phyloP scores from a whole-genome alignment of 2,113 vertebrate genomes.

The Panthera leo region DNA sequence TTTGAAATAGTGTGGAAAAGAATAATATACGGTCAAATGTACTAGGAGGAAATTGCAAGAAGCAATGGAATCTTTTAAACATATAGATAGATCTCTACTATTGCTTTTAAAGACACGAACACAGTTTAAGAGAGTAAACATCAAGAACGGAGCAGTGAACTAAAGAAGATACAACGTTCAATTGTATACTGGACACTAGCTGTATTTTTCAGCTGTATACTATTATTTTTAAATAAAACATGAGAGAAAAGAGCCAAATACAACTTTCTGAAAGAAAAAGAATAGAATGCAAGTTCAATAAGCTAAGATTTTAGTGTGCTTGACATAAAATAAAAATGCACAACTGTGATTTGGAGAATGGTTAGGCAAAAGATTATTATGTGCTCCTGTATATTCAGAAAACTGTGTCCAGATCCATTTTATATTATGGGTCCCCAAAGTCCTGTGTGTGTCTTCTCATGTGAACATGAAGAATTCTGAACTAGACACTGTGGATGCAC shows the following conservation, averaged over 20 bases:
- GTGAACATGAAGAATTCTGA: background rate
- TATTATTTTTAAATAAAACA: constrained; percentile 67
- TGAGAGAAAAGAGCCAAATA: constrained; percentile 26
- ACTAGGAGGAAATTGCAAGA: background rate
- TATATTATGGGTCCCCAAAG: background rate
- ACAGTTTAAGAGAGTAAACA: constrained; percentile 12
- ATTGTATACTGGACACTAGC: background rate
- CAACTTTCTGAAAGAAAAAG: constrained; percentile 39
- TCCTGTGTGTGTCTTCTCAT: background rate
- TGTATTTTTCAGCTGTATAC: constrained; percentile 18
- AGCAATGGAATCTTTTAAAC: background rate
- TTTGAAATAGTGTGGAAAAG: background rate
- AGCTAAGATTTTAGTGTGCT: constrained; percentile 45
- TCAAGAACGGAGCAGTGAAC: background rate
- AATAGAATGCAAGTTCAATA: constrained; percentile 49
- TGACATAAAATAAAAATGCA: constrained; percentile 36
- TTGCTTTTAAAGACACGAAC: constrained; percentile 6
- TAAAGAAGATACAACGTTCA: background rate
- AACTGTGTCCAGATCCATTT: constrained; percentile 1
- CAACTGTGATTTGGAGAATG: constrained; percentile 19
- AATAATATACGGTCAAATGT: background rate
- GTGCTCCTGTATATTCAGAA: constrained; percentile 34
- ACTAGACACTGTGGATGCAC: background rate
- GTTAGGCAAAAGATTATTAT: constrained; percentile 4
- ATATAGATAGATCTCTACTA: background rate